Evolutionary conservation across 2,888 invertebrate genomes (phyloP).

Genomic region (Andrena haemorrhoa): DNA sequence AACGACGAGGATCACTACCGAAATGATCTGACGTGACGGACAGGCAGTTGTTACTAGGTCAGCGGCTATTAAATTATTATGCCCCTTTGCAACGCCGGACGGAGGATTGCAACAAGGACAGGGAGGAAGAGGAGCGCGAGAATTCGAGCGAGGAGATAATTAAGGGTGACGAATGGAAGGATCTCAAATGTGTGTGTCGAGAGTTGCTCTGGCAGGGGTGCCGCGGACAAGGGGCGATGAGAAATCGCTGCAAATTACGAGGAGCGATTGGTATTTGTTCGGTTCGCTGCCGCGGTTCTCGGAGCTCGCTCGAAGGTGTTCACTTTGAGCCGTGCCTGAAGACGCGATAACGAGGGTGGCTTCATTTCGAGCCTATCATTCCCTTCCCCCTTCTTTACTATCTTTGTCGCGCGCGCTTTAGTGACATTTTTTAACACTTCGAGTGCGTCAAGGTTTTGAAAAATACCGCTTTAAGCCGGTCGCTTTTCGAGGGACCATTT

Average conservation of each 20-base stretch:
- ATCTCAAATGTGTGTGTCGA: conserved; percentile 51
- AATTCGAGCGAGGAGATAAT: conserved; percentile 61
- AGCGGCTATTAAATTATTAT: conserved; percentile 59
- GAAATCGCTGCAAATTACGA: conserved; percentile 58
- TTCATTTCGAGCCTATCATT: conserved; percentile 5
- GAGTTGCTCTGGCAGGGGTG: not conserved
- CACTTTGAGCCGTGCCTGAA: not conserved
- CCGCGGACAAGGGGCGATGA: conserved; percentile 40
- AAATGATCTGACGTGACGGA: conserved; percentile 54
- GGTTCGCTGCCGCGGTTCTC: conserved; percentile 3
- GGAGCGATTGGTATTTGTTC: conserved; percentile 47
- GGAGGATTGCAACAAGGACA: conserved; percentile 26
- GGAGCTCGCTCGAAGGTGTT: conserved; percentile 10
- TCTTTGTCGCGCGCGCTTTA: too few relatives aligned
- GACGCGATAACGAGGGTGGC: not conserved
- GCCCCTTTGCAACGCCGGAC: conserved; percentile 22
- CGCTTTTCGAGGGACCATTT: too few relatives aligned
- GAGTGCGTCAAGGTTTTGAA: too few relatives aligned
- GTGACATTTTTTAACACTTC: too few relatives aligned
- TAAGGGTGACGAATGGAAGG: conserved; percentile 58
- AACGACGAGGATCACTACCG: conserved; percentile 47
- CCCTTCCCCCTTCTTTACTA: not conserved
- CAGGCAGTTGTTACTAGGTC: conserved; percentile 53
- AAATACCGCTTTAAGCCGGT: too few relatives aligned
- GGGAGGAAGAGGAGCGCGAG: conserved; percentile 28